phyloP scores from a whole-genome alignment of 2,888 invertebrate genomes.

The Melitaea athalia region DNA sequence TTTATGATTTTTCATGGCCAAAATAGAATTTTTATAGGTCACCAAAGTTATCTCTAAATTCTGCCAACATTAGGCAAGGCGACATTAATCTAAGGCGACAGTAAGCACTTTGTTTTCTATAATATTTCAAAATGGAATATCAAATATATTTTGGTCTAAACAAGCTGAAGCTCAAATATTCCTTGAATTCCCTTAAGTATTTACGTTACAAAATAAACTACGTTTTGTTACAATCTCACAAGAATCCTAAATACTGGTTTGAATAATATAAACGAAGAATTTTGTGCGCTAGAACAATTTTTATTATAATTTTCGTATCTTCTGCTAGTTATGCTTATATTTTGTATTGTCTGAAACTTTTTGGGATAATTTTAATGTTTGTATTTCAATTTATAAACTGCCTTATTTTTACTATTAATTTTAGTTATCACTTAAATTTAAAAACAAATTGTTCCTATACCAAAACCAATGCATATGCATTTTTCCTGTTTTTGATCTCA shows the following conservation, averaged over 20 bases:
- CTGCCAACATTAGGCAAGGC: no score
- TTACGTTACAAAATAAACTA: slow-evolving; percentile 16
- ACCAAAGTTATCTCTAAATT: no score
- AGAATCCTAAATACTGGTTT: slow-evolving; percentile 21
- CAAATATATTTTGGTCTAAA: slow-evolving; percentile 22
- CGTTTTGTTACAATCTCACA: slow-evolving; percentile 9
- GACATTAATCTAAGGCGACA: no score
- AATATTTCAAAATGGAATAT: slow-evolving; percentile 16
- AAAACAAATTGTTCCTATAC: no score
- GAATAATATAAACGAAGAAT: slow-evolving; percentile 23
- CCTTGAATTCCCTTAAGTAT: slow-evolving; percentile 15
- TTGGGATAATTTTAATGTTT: background rate
- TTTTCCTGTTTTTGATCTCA: no score
- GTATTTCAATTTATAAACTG: background rate
- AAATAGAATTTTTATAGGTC: no score
- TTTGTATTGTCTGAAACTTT: background rate
- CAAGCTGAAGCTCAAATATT: slow-evolving; percentile 19
- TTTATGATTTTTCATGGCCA: no score
- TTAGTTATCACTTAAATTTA: no score
- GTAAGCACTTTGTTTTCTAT: slow-evolving; percentile 11
- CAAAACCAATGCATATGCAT: no score
- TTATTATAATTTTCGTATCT: slow-evolving; percentile 14
- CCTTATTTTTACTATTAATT: no score
- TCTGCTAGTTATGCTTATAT: background rate
- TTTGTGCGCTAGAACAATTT: slow-evolving; percentile 13